Percentiles rank a stretch among this genome's conserved stretches.
Conservation (phyloP, 2,113 vertebrate species). For the Pteruthius melanotis region DNA sequence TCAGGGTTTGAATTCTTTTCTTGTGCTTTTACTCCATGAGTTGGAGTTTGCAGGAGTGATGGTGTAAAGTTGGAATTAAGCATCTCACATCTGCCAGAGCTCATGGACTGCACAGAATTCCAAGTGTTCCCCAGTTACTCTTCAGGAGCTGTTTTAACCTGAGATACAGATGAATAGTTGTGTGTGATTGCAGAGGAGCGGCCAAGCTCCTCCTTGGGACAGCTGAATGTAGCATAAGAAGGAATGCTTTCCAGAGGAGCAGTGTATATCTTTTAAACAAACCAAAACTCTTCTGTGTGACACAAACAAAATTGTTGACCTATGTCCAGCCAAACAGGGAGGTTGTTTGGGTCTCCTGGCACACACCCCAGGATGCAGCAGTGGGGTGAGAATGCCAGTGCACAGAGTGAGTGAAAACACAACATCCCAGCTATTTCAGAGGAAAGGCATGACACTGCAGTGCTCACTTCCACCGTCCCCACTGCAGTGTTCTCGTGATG, state of each 20-base stretch:
- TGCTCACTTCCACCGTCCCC: rapidly evolving
- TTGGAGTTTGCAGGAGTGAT: neutral
- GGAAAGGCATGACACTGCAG: neutral
- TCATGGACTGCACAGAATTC: neutral
- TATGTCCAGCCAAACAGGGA: neutral
- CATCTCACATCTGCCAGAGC: neutral
- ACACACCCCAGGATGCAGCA: rapidly evolving
- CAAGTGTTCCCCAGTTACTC: neutral
- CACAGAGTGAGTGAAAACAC: neutral
- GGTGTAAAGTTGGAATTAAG: neutral
- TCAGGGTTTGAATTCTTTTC: neutral
- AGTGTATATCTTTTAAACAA: slow-evolving; percentile 22
- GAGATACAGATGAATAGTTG: neutral
- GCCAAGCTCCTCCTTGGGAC: neutral
- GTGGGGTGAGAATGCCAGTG: neutral
- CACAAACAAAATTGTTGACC: slow-evolving; percentile 7
- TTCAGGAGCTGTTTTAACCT: neutral
- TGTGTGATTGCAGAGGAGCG: neutral
- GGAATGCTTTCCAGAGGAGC: neutral
- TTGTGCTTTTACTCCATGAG: neutral
- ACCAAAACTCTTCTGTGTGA: neutral
- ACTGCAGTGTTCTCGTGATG: neutral
- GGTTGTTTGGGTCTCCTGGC: neutral
- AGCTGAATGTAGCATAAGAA: neutral
- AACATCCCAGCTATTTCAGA: neutral